Evolutionary conservation across 2,113 vertebrate genomes (phyloP).

Genomic region (Oceanites oceanicus): DNA sequence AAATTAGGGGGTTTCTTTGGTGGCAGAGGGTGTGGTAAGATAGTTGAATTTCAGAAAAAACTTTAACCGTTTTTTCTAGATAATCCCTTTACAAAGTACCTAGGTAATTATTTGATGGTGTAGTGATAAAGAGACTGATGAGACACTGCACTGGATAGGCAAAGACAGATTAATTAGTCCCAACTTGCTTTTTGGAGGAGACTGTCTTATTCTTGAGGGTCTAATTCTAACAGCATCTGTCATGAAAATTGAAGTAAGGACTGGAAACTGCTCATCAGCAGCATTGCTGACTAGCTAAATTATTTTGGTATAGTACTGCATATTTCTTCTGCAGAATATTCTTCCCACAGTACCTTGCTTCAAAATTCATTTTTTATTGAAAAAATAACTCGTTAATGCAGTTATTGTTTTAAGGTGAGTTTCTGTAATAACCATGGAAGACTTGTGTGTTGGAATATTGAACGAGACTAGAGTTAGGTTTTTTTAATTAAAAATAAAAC

Average conservation of each 20-base stretch:
- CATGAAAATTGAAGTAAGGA: background rate
- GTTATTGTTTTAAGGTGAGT: background rate
- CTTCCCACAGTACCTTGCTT: background rate
- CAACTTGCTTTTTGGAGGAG: background rate
- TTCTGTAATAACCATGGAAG: background rate
- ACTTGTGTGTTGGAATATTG: background rate
- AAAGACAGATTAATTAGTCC: constrained; percentile 11
- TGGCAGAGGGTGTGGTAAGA: background rate
- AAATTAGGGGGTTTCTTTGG: background rate
- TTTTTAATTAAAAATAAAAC: background rate
- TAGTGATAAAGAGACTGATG: background rate
- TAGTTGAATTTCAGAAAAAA: background rate
- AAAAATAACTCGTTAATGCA: background rate
- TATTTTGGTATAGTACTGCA: background rate
- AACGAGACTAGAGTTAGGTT: background rate
- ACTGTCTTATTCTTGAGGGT: background rate
- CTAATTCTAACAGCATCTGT: constrained; percentile 41
- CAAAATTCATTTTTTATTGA: background rate
- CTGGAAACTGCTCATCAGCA: constrained; percentile 1
- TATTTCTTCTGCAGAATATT: constrained; percentile 11
- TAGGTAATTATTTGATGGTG: background rate
- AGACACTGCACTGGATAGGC: background rate
- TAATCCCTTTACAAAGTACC: background rate
- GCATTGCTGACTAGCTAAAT: background rate
- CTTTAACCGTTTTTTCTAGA: background rate